Evolutionary conservation across 2,797 vertebrate genomes (phyloP), one percentile per base, ranked within the genome.

Genomic region (Eulemur rubriventer): DNA sequence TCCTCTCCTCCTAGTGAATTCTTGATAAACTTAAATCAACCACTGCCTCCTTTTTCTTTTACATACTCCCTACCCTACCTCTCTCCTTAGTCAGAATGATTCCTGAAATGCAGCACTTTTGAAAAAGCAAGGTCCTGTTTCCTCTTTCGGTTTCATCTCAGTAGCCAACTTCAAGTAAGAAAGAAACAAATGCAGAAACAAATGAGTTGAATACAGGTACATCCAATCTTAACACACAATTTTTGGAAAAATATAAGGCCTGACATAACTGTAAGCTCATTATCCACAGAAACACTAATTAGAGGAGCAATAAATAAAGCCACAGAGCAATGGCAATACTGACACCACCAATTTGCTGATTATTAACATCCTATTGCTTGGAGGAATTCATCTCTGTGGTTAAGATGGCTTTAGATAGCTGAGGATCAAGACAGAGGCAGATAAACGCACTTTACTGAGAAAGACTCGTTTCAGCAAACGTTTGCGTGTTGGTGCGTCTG

Each of bases 111-210:
- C 14, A 70, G 22, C 0, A n/a, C 35, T 67, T 81, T 10, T 55
- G 12, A 18, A 67, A 67, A 86, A 41, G 46, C 7, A 65, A 95
- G 46, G 33, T 48, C 22, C 20, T 46, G 10, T 55, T 72, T 96
- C 48, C 55, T 93, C 48, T 87, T 65, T 26, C 18, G 33, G 26
- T 78, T 96, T 96, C 24, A 41, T 41, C 17, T 82, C 18, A 67
- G 10, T 88, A 6, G 5, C 35, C 57, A 81, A 43, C 26, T 91
- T 95, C 38, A 84, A 79, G 79, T 14, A 90, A 61, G 24, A 4
- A 48, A 55, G n/a, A 75, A 78, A 78, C 48, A 78, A 78, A 52
- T 1, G 6, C 20, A 84, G 61, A 26, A 43, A 57, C 57, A 67
- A 55, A 18, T 50, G 8, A 24, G 43, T 28, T 86, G 9, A 14